Evolutionary conservation across 2,888 invertebrate species (phyloP).

Genomic region (Drosophila mayaguana): DNA sequence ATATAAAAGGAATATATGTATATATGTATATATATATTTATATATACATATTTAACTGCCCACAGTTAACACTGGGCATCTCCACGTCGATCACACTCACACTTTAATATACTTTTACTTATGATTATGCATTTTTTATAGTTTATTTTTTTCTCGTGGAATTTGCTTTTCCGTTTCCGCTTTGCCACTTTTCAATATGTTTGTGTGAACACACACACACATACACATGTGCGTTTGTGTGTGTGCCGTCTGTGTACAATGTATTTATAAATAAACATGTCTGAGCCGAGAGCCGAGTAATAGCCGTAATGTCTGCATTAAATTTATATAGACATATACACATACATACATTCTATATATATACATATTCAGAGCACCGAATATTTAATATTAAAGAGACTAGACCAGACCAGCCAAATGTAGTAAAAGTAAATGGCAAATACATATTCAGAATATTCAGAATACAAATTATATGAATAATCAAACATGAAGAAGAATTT

Average conservation of each 20-base stretch:
- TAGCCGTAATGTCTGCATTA: slow-evolving; percentile 47
- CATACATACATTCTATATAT: background rate
- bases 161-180: slow-evolving; percentile 26
- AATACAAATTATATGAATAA: too few relatives aligned
- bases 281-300: slow-evolving; percentile 49
- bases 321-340: background rate
- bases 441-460: too few relatives aligned
- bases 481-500: too few relatives aligned
- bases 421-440: too few relatives aligned
- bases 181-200: slow-evolving; percentile 12
- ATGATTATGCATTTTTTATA: slow-evolving; percentile 32
- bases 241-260: slow-evolving; percentile 13
- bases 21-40: background rate
- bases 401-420: too few relatives aligned
- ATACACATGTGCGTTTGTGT: background rate
- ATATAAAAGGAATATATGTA: too few relatives aligned
- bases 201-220: background rate
- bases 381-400: too few relatives aligned
- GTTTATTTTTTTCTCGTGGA: slow-evolving; percentile 7
- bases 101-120: slow-evolving; percentile 3
- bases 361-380: too few relatives aligned
- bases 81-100: background rate
- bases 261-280: slow-evolving; percentile 66
- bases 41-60: background rate
- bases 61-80: slow-evolving; percentile 8